Conservation (phyloP, 2,888 invertebrate species). For the Elmis aenea region DNA sequence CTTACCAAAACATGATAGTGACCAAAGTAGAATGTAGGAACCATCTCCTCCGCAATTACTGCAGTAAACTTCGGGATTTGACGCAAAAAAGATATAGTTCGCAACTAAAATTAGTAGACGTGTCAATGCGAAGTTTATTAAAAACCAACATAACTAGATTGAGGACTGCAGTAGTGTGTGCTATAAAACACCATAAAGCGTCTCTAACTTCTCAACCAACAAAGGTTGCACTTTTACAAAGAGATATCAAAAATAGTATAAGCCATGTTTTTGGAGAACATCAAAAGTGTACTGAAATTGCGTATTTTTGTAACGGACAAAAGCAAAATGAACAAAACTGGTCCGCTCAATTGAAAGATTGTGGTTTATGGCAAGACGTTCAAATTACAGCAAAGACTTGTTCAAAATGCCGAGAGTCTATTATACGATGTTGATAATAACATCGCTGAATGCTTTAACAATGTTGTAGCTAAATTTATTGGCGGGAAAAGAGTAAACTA, state of each 20-base stretch:
- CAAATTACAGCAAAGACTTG: not conserved
- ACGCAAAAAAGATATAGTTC: no score
- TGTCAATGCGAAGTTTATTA: not conserved
- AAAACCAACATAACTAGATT: not conserved
- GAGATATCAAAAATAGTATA: constrained; percentile 1
- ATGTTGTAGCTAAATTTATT: constrained; percentile 29
- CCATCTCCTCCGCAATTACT: constrained; percentile 19
- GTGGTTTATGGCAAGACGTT: constrained; percentile 1
- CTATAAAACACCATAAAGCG: not conserved
- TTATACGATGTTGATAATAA: constrained; percentile 26
- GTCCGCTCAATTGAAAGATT: not conserved
- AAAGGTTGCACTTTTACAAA: not conserved
- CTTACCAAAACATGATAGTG: constrained; percentile 8
- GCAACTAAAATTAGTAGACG: not conserved
- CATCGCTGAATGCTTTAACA: constrained; percentile 30
- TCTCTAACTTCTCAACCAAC: not conserved
- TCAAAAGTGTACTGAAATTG: not conserved
- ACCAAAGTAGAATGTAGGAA: constrained; percentile 21
- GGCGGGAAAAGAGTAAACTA: constrained; percentile 35
- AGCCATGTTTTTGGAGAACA: constrained; percentile 3
- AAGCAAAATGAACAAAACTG: constrained; percentile 1
- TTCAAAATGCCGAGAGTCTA: constrained; percentile 1
- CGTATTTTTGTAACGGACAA: constrained; percentile 1
- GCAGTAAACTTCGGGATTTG: constrained; percentile 8
- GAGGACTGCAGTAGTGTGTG: not conserved